Evolutionary conservation across 2,888 invertebrate species (phyloP).

Genomic region (Pomacea canaliculata): DNA sequence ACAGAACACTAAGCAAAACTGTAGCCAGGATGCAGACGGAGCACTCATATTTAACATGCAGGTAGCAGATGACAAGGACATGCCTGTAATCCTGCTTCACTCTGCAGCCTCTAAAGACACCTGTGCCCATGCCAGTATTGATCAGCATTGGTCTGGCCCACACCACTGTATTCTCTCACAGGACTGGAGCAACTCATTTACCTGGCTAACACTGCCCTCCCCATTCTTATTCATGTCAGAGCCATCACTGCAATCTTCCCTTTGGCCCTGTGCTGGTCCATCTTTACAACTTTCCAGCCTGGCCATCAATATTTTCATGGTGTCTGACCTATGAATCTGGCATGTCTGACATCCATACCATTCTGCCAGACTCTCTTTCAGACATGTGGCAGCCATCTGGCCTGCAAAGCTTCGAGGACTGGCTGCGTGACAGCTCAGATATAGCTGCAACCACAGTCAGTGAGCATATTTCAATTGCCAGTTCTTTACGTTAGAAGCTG

Average conservation of each 20-base stretch:
- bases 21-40: not conserved
- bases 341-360: slow-evolving; percentile 30
- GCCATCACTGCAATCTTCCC: slow-evolving; percentile 1
- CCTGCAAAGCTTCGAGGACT: slow-evolving; percentile 24
- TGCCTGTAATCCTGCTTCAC: no score
- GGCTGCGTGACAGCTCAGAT: slow-evolving; percentile 24
- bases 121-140: no score
- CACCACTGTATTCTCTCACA: no score
- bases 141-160: no score
- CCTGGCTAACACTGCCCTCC: slow-evolving; percentile 5
- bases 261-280: not conserved
- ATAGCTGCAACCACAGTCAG: slow-evolving; percentile 25
- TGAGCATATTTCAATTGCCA: not conserved
- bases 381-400: slow-evolving; percentile 20
- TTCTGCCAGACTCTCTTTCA: slow-evolving; percentile 37
- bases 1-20: not conserved
- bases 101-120: no score
- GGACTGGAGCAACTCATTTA: not conserved
- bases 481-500: no score
- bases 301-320: slow-evolving; percentile 10
- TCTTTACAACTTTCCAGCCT: not conserved
- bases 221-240: slow-evolving; percentile 2
- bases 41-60: not conserved
- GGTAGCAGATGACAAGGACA: no score
- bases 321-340: slow-evolving; percentile 1